Evolutionary conservation across 1,140 invertebrate species (phyloP).

Genomic region (Drosophila saltans): DNA sequence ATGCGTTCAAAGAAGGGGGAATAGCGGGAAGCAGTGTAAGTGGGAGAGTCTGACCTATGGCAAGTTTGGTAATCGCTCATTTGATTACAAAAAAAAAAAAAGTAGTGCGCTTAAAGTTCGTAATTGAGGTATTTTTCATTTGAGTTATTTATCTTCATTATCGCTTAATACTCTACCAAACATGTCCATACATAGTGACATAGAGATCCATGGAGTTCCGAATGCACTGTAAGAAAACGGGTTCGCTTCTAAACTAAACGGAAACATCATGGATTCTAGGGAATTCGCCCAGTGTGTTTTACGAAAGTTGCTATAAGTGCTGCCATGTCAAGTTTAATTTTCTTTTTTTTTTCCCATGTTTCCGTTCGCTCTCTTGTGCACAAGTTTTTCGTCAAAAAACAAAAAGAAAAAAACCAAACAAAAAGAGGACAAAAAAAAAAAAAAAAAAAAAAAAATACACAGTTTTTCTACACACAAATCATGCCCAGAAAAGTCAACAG

Average conservation of each 20-base stretch:
- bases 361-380: conserved; percentile 25
- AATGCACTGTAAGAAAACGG: conserved; percentile 12
- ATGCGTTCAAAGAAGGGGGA: too few relatives aligned
- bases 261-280: not conserved
- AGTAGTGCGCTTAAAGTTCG: conserved; percentile 70
- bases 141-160: conserved; percentile 79
- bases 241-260: not conserved
- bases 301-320: conserved; percentile 47
- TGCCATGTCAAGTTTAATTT: conserved; percentile 46
- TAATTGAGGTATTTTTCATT: conserved; percentile 76
- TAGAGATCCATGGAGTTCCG: not conserved
- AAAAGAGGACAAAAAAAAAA: not conserved
- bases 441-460: not conserved
- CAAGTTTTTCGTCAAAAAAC: conserved; percentile 21
- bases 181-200: conserved; percentile 20
- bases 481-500: conserved; percentile 46
- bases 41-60: not conserved
- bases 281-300: conserved; percentile 36
- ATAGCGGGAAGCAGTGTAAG: too few relatives aligned
- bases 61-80: conserved; percentile 75
- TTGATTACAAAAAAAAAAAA: conserved; percentile 58
- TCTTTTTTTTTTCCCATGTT: conserved; percentile 34
- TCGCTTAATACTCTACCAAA: conserved; percentile 68
- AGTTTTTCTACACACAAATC: conserved; percentile 58
- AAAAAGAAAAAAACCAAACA: not conserved